phyloP scores from a whole-genome alignment of 2,888 invertebrate genomes.

The Allolobophora icterica region DNA sequence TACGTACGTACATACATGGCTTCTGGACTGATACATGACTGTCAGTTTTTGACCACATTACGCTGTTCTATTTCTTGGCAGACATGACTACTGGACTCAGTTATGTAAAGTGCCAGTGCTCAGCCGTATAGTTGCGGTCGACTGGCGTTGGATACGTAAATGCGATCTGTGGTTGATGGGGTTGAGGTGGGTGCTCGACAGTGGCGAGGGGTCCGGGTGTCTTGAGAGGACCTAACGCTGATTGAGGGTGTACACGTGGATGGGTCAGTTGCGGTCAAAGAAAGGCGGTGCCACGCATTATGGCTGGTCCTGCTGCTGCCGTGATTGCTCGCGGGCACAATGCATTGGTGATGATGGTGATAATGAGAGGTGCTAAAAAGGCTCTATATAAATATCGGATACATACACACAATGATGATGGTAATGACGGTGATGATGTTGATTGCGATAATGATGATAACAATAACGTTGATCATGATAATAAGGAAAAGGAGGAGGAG shows the following conservation, averaged over 20 bases:
- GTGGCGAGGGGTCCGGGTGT: background rate
- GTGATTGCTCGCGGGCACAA: no score
- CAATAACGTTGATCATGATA: background rate
- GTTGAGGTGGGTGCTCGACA: background rate
- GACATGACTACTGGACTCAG: background rate
- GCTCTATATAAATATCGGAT: background rate
- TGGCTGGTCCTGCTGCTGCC: background rate
- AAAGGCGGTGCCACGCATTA: background rate
- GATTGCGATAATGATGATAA: background rate
- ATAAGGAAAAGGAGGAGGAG: background rate
- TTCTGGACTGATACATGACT: background rate
- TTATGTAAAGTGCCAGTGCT: background rate
- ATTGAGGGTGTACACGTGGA: constrained; percentile 4
- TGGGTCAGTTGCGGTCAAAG: background rate
- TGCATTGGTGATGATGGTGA: no score
- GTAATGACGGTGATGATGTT: background rate
- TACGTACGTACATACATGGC: background rate
- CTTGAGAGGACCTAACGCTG: background rate
- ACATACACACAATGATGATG: background rate
- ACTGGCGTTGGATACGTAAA: background rate
- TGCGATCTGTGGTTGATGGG: background rate
- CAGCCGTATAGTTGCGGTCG: background rate
- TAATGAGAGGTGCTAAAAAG: background rate
- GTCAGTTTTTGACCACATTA: constrained; percentile 1
- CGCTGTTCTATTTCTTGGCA: background rate